Evolutionary conservation across 2,888 invertebrate genomes (phyloP).

Genomic region (Trissoscelio sp.): DNA sequence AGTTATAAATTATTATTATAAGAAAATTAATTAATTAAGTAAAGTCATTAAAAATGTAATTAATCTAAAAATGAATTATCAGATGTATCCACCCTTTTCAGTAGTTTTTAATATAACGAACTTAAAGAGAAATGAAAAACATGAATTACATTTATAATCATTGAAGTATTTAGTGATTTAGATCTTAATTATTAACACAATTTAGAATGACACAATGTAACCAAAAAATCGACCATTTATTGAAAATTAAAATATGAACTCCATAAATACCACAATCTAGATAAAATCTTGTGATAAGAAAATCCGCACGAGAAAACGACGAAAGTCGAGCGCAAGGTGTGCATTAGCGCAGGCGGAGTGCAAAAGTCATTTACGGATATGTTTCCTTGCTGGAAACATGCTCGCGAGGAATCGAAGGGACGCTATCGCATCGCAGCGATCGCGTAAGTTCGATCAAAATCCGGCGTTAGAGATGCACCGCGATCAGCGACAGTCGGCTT

Average conservation of each 20-base stretch:
- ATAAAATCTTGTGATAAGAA: constrained; percentile 34
- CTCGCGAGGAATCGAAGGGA: constrained; percentile 58
- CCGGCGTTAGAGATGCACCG: constrained; percentile 54
- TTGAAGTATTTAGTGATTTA: no score
- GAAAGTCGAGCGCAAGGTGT: constrained; percentile 46
- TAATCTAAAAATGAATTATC: no score
- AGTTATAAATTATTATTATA: no score
- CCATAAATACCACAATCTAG: neutral
- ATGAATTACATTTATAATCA: no score
- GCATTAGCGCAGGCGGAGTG: constrained; percentile 37
- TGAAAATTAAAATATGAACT: constrained; percentile 2
- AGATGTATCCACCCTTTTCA: no score
- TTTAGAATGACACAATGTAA: no score
- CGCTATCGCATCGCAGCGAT: constrained; percentile 60
- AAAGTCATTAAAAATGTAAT: no score
- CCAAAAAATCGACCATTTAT: neutral
- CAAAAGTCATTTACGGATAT: constrained; percentile 49
- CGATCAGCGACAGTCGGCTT: constrained; percentile 69
- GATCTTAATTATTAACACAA: no score
- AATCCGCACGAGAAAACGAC: constrained; percentile 27
- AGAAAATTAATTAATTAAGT: no score
- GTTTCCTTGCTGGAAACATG: constrained; percentile 30
- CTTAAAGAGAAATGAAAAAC: no score
- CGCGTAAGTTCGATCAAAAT: constrained; percentile 62
- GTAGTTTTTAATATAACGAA: no score